phyloP scores from a whole-genome alignment of 1,140 invertebrate species.

The Atta cephalotes region DNA sequence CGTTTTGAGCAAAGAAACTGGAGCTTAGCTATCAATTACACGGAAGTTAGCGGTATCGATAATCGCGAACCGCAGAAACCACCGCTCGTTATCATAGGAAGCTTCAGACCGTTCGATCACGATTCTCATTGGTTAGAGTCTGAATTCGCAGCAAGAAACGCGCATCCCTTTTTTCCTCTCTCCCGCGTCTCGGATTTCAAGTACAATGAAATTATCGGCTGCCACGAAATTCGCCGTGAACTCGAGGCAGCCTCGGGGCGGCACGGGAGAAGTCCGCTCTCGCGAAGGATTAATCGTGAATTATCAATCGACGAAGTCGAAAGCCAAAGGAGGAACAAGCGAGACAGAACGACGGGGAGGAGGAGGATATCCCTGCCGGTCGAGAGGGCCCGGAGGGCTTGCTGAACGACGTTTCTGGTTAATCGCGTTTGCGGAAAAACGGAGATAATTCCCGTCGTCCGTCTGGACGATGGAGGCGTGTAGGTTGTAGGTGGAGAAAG shows the following conservation, averaged over 20 bases:
- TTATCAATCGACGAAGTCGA: constrained; percentile 74
- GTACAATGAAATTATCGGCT: constrained; percentile 65
- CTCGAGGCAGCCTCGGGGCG: constrained; percentile 45
- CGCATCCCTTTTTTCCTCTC: constrained; percentile 31
- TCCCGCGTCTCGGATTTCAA: constrained; percentile 52
- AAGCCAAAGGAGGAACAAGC: constrained; percentile 70
- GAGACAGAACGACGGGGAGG: constrained; percentile 43
- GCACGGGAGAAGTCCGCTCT: constrained; percentile 49
- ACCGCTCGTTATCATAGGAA: constrained; percentile 55
- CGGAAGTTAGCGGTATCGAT: constrained; percentile 51
- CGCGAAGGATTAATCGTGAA: constrained; percentile 75
- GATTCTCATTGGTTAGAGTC: constrained; percentile 31
- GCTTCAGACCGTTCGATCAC: constrained; percentile 34
- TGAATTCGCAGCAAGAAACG: constrained; percentile 41
- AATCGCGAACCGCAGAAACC: constrained; percentile 55
- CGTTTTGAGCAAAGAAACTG: constrained; percentile 45
- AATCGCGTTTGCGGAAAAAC: constrained; percentile 85
- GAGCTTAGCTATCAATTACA: constrained; percentile 56
- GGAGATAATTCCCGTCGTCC: constrained; percentile 82
- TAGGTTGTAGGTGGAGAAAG: constrained; percentile 73
- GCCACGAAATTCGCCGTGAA: constrained; percentile 64
- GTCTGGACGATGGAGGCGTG: constrained; percentile 78
- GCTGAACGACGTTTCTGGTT: constrained; percentile 80
- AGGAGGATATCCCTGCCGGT: constrained; percentile 60
- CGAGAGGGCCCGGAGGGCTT: constrained; percentile 67